These are phyloP conservation scores for Acrocephalus kingi DNA, from an alignment of 2,113 vertebrate genomes.

Conservation along the genomic window DNA sequence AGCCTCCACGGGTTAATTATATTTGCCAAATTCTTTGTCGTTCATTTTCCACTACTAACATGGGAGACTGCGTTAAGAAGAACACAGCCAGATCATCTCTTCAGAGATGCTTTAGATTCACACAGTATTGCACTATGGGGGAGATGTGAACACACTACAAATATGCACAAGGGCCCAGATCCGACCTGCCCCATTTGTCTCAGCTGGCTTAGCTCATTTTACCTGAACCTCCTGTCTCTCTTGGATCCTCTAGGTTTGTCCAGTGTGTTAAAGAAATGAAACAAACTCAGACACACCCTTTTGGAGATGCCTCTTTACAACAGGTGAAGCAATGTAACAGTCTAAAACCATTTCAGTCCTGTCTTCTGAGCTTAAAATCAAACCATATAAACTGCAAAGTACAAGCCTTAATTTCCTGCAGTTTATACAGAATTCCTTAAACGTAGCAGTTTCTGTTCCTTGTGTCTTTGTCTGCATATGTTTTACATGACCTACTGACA, in stretches of 20 bases:
- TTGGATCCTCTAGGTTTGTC: not conserved
- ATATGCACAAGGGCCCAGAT: not conserved
- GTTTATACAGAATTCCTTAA: not conserved
- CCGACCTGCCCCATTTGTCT: not conserved
- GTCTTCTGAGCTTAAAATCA: not conserved
- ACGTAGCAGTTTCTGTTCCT: not conserved
- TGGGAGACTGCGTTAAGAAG: not conserved
- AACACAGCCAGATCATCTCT: not conserved
- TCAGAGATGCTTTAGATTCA: not conserved
- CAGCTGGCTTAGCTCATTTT: not conserved
- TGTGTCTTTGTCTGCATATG: not conserved
- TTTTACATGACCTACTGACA: not conserved
- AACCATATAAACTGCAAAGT: not conserved
- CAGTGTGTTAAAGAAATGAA: not conserved
- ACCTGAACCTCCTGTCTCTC: not conserved
- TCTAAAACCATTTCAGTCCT: not conserved
- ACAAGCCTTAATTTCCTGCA: not conserved
- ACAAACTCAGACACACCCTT: not conserved
- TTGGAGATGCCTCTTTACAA: not conserved
- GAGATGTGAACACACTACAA: not conserved
- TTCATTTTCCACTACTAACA: not conserved
- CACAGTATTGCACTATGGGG: fast-evolving
- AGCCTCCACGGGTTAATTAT: not conserved
- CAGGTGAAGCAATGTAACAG: not conserved
- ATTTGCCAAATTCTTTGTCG: not conserved